Evolutionary conservation across 2,888 invertebrate species (phyloP).

Genomic region (Sarcophaga caerulescens): DNA sequence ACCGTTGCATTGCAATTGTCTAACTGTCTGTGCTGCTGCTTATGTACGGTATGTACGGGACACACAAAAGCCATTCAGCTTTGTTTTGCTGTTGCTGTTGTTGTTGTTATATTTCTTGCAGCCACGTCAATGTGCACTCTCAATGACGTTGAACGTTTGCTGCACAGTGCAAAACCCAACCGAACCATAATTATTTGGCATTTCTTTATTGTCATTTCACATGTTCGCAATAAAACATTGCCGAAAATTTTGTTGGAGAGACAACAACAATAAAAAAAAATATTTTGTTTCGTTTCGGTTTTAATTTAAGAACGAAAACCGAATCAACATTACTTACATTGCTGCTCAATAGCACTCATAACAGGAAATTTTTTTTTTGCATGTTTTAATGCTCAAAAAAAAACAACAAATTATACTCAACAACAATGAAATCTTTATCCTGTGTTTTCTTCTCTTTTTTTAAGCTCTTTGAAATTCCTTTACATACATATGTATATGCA

Average conservation of each 20-base stretch:
- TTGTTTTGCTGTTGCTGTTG: conserved; percentile 18
- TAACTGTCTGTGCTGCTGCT: conserved; percentile 39
- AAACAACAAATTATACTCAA: too few species aligned
- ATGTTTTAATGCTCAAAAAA: too few species aligned
- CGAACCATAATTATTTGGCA: conserved; percentile 62
- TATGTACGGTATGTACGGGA: conserved; percentile 17
- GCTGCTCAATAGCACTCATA: too few species aligned
- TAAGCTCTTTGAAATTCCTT: too few species aligned
- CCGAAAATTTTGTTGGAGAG: conserved; percentile 3
- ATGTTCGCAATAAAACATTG: conserved; percentile 54
- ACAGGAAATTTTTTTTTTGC: too few species aligned
- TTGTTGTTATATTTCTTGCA: background rate
- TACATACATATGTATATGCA: too few species aligned
- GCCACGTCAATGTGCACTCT: conserved; percentile 30
- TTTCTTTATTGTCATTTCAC: conserved; percentile 59
- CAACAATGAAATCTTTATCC: too few species aligned
- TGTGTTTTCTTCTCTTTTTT: too few species aligned
- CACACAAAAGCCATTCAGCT: conserved; percentile 33
- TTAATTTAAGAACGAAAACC: too few species aligned
- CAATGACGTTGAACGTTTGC: conserved; percentile 24
- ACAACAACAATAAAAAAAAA: conserved; percentile 12
- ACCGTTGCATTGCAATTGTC: conserved; percentile 58
- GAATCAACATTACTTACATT: background rate
- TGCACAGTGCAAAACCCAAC: conserved; percentile 36
- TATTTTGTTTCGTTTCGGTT: background rate